A percentile compares a stretch with the other conserved stretches of the same genome.
Evolutionary conservation across 2,888 invertebrate species (phyloP).

Genomic region (Tachina fera): DNA sequence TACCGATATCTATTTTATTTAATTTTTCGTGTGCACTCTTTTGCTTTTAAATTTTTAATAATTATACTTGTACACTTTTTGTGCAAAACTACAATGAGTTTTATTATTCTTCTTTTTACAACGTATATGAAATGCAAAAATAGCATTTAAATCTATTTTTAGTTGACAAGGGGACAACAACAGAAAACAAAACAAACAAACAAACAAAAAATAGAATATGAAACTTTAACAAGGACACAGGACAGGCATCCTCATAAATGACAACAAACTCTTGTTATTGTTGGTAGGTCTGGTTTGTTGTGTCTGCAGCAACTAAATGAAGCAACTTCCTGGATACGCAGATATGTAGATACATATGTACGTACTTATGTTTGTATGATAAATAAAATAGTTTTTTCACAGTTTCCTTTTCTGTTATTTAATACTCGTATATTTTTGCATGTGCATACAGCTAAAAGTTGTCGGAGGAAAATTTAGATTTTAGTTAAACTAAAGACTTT

Average conservation of each 20-base stretch:
- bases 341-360: not conserved
- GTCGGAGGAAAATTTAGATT: too few species aligned
- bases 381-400: not conserved
- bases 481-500: too few species aligned
- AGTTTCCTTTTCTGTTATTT: not conserved
- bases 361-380: not conserved
- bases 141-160: slow-evolving; percentile 48
- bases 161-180: slow-evolving; percentile 13
- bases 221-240: slow-evolving; percentile 53
- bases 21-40: not conserved
- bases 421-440: not conserved
- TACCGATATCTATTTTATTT: not conserved
- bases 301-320: slow-evolving; percentile 22
- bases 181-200: not conserved
- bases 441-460: too few species aligned
- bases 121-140: slow-evolving; percentile 22
- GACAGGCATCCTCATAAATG: slow-evolving; percentile 28
- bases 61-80: slow-evolving; percentile 5
- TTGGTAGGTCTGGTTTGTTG: slow-evolving; percentile 23
- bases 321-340: slow-evolving; percentile 38
- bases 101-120: slow-evolving; percentile 10
- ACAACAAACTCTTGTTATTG: slow-evolving; percentile 27
- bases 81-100: not conserved
- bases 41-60: slow-evolving; percentile 7
- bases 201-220: slow-evolving; percentile 2